A percentile compares a stretch with the other conserved stretches of the same genome.
phyloP scores from a whole-genome alignment of 2,888 invertebrate genomes.

The Halictus quadricinctus region DNA sequence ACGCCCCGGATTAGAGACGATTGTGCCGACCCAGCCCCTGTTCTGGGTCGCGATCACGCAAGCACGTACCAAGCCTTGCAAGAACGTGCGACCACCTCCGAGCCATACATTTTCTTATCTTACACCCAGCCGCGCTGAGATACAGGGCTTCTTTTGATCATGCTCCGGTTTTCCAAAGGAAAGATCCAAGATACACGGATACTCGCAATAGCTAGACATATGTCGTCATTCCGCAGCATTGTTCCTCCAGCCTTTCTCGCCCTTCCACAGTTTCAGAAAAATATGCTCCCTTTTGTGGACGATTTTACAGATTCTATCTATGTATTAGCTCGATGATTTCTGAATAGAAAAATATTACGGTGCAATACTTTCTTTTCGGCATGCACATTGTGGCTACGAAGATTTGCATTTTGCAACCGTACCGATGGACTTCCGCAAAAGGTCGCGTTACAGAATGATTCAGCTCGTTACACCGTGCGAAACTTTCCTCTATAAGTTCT shows the following conservation, averaged over 20 bases:
- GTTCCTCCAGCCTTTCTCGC: neutral
- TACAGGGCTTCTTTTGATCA: neutral
- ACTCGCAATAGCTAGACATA: neutral
- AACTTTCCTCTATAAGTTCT: neutral
- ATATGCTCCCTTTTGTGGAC: neutral
- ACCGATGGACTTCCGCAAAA: neutral
- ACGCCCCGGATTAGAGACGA: conserved; percentile 3
- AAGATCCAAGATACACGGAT: neutral
- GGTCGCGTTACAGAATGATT: neutral
- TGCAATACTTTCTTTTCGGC: neutral
- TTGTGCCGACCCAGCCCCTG: neutral
- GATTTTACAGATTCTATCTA: fast-evolving
- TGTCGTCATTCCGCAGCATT: neutral
- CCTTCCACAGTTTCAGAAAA: neutral
- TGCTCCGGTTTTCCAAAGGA: neutral
- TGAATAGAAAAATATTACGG: neutral
- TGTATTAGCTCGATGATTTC: neutral
- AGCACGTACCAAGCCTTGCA: neutral
- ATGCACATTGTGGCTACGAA: neutral
- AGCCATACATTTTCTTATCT: conserved; percentile 16
- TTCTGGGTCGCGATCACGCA: conserved; percentile 20
- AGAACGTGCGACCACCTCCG: conserved; percentile 14
- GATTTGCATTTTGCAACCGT: neutral
- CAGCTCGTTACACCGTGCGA: neutral
- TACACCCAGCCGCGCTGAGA: neutral